Base-by-base conservation (phyloP, 2,113 vertebrate genomes). In the Tetrax tetrax region DNA sequence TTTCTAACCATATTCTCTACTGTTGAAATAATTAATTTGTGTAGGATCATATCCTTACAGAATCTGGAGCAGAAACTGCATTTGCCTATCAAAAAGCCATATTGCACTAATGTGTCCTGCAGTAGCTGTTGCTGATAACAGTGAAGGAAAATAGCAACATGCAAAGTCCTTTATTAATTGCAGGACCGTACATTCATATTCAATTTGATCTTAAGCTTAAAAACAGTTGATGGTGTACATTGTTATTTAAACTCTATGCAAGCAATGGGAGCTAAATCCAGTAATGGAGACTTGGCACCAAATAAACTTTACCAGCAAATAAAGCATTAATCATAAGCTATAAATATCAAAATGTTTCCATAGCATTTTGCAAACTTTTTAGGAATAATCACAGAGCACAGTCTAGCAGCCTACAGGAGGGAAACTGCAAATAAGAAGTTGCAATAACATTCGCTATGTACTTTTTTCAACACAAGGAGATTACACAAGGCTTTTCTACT, bases 341-440 rank as follows among this genome's bases (percentile, higher is more conserved):
- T 63, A 97, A 92, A 86, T 76, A 96, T 51, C 14, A 91, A 64
- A 92, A 56, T 3, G 68, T 84, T 97, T 87, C 70, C 71, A 78
- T 22, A 83, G 35, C 41, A 78, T 91, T 96, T 96, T 86, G 50
- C 48, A 74, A 61, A 93, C 10, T 28, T 71, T 86, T 92, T 54
- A 65, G n/a, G 19, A 56, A 78, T 86, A 95, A 85, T 68, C 54
- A 75, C 43, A 79, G 38, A 5, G 13, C 72, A 61, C 37, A 51
- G 16, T n/a, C 60, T 83, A 87, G 41, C 31, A 84, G 33, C 14
- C 43, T 64, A 43, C 28, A 77, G 80, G 27, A 83, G 47, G 23
- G 33, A 88, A 80, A 68, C 22, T 29, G 33, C 75, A 76, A 95
- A 24, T 23, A 76, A 83, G 21, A 60, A 64, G 37, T 64, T 88